Evolutionary conservation across 2,797 vertebrate species (phyloP).

Genomic region (Hoplostethus mediterraneus): DNA sequence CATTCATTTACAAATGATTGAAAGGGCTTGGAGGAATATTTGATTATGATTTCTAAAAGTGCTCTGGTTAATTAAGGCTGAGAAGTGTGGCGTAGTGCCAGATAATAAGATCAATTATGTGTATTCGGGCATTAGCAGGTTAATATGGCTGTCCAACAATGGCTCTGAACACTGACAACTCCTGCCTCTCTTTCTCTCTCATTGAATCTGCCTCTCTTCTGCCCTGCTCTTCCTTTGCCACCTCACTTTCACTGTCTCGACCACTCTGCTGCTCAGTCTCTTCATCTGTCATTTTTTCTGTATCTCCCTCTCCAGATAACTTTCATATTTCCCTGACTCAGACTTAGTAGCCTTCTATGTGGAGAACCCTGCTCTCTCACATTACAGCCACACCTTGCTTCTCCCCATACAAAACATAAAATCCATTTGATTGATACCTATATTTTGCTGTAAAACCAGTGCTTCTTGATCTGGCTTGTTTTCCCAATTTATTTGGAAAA

Average conservation of each 20-base stretch:
- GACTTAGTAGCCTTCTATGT: slow-evolving; percentile 23
- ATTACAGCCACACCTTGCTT: background rate
- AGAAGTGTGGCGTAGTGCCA: slow-evolving; percentile 16
- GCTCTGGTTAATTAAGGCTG: slow-evolving; percentile 14
- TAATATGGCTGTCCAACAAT: slow-evolving; percentile 12
- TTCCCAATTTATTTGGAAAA: too few relatives aligned
- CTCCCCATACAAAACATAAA: background rate
- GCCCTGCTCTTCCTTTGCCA: slow-evolving; percentile 11
- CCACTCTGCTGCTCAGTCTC: slow-evolving; percentile 13
- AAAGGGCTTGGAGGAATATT: slow-evolving; percentile 2
- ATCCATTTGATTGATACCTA: background rate
- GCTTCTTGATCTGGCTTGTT: background rate
- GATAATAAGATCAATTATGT: slow-evolving; percentile 46
- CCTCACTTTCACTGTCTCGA: slow-evolving; percentile 15
- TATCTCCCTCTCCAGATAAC: slow-evolving; percentile 39
- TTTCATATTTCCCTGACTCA: slow-evolving; percentile 34
- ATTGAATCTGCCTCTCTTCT: slow-evolving; percentile 28
- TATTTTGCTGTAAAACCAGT: background rate
- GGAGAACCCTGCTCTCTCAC: slow-evolving; percentile 23
- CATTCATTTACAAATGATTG: slow-evolving; percentile 13
- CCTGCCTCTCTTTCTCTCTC: slow-evolving; percentile 21
- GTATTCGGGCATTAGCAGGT: slow-evolving; percentile 32
- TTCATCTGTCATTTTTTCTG: slow-evolving; percentile 13
- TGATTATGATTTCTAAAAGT: slow-evolving; percentile 17
- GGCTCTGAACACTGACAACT: slow-evolving; percentile 7